Evolutionary conservation across 1,140 invertebrate genomes (phyloP).

Genomic region (Atopsyche davidsoni): DNA sequence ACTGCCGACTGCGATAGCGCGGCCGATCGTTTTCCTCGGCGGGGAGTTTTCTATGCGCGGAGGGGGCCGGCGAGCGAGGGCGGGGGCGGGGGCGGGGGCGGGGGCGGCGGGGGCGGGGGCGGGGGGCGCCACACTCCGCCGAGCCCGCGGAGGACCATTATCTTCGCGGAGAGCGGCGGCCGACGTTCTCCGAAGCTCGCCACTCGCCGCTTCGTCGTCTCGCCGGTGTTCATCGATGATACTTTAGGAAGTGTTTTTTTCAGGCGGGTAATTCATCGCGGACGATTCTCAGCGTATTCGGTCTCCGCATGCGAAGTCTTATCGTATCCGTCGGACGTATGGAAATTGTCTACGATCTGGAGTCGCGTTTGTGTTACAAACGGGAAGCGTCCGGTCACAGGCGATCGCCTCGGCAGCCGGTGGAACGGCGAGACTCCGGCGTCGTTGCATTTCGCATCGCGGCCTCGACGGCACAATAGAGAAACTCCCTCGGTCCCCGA

Average conservation of each 20-base stretch:
- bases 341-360: too few relatives aligned
- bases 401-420: background rate
- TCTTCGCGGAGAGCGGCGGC: constrained; percentile 7
- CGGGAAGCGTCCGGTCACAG: constrained; percentile 7
- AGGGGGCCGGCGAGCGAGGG: constrained; percentile 3
- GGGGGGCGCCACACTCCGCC: constrained; percentile 15
- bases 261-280: too few relatives aligned
- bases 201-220: too few relatives aligned
- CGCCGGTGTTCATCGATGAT: too few relatives aligned
- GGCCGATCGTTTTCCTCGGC: constrained; percentile 21
- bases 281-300: too few relatives aligned
- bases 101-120: background rate
- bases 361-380: too few relatives aligned
- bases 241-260: too few relatives aligned
- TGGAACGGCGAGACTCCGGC: background rate
- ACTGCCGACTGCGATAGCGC: constrained; percentile 9
- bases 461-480: constrained; percentile 10
- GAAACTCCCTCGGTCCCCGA: constrained; percentile 9
- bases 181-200: too few relatives aligned
- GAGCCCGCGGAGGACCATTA: constrained; percentile 10
- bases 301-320: too few relatives aligned
- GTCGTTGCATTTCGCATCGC: constrained; percentile 13
- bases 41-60: constrained; percentile 15
- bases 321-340: too few relatives aligned
- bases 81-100: constrained; percentile 2